Evolutionary conservation across 2,888 invertebrate species (phyloP), one percentile per base, ranked within the genome.

Genomic region (Drosophila rubida): DNA sequence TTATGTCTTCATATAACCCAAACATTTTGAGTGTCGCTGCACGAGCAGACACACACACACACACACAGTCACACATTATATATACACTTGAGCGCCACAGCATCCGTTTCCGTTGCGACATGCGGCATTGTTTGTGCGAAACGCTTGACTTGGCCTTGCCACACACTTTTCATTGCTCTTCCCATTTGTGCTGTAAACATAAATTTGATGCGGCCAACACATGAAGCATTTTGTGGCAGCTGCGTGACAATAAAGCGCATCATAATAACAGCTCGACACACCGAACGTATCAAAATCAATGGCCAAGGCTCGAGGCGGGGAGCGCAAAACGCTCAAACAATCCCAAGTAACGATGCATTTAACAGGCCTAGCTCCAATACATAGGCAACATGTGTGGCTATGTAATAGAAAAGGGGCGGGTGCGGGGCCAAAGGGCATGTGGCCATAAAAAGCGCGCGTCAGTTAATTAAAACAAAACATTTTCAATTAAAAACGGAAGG

Each of bases 391-490:
- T 23, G 22, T 14, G 39, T 35, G 13, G 4, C n/a, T 5, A 5
- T 19, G 19, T 6, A 11, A 14, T 8, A 16, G 14, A 6, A n/a
- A 7, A 13, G 8, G 30, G 3, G 6, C 4, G n/a, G 7, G 8
- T 11, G 9, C 13, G 2, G 9, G 23, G 13, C 35, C 41, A 22
- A 57, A 35, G 58, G 49, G 57, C 64, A 59, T 59, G 27, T 53
- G 27, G 72, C 57, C 59, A 79, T 73, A 69, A 86, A 89, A 70
- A 81, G 78, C 60, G 57, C 53, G 59, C 67, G 53, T 48, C 77
- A 86, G 88, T 90, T 88, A 90, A 90, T 88, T 88, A 90, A 88
- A 88, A 78, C 90, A 88, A 88, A 90, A 90, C 88, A 90, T 83
- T 89, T 88, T 85, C 88, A 90, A 89, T 88, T 89, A 81, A 71